Evolutionary conservation across 2,888 invertebrate genomes (phyloP), one percentile per base, ranked within the genome.

Genomic region (Choreutis nemorana): DNA sequence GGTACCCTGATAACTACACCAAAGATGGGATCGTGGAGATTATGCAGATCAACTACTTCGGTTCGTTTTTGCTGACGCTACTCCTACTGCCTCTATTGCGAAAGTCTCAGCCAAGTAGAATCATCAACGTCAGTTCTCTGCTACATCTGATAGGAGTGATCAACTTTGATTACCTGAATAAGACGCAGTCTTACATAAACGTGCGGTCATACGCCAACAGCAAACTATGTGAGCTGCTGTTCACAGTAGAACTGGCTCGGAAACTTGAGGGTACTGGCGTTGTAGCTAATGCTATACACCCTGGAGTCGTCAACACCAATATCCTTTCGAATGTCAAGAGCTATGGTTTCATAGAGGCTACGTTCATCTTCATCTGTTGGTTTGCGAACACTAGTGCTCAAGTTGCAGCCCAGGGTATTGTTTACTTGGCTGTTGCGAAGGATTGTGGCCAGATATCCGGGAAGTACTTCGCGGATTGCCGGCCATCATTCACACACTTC

Each of bases 261-360:
- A 42, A 48, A 21, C 34, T 60, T 5, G 27, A 40, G 14, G 55
- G 46, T 15, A 41, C 47, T 22, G 84, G 83, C 12, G 83, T 91
- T 0, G 87, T 86, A 0, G 88, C 83, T 0, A 91, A 91, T 51
- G 88, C 86, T 39, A 65, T 91, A 26, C 91, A 91, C 68, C 91
- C 91, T 0, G 91, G 91, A 11, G 81, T 89, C 66, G 86, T 90
- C 34, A 84, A 84, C 54, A 86, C 86, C 1, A 87, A 87, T 24
- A 87, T 89, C 27, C 87, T 87, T 84, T 78, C 85, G 27, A 87
- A 83, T 43, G 81, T 1, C 2, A 20, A 48, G 87, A 3, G 85
- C 81, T 26, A 78, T 4, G 16, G 9, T 20, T 23, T n/a, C 23
- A 24, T 25, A 83, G 13, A 23, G 13, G 4, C 11, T 8, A 66